Evolutionary conservation across 1,140 invertebrate genomes (phyloP), one percentile per base, ranked within the genome.

Genomic region (Brevipalpus yothersi): DNA sequence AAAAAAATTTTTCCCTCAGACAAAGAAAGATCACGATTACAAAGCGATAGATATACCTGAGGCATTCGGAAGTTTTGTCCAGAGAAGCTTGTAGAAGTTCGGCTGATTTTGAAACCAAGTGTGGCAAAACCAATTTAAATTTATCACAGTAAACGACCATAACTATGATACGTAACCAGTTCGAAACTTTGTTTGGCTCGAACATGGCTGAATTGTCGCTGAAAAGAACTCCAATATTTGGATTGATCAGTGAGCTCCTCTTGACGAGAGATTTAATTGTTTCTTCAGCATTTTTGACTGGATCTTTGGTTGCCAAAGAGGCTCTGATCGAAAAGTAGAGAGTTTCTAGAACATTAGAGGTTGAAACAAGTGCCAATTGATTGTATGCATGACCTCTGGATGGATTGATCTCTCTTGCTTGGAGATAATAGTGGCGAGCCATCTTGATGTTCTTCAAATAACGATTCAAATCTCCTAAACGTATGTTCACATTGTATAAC

Each of bases 111-210:
- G 55, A 31, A 39, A 63, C 19, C n/a, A 64, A 19, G 11, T 31
- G 31, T 13, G 21, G 15, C 11, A 58, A 15, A 13, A 59, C 58
- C 4, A 23, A 19, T 13, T 62, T 59, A 1, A 64, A 19, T 23
- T 62, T 58, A 13, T 63, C 62, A 12, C 42, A 19, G 42, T 63
- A 58, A 10, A 62, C 49, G 5, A 53, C 61, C 15, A 64, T 47
- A 15, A 64, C 63, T 15, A 53, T 42, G 4, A 64, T n/a, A 51
- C 60, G 63, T 7, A 64, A 57, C 63, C 60, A 64, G 47, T 64
- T 61, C 3, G 21, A 15, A 17, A 58, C 54, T 19, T 9, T 43
- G 2, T 47, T 40, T 15, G 58, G 41, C 13, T 49, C 40, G 9
- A 19, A 15, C 9, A 12, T 41, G 15, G 21, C 4, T 41, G 10